Evolutionary conservation across 2,888 invertebrate genomes (phyloP).

Genomic region (Kryphioiulus occultus): DNA sequence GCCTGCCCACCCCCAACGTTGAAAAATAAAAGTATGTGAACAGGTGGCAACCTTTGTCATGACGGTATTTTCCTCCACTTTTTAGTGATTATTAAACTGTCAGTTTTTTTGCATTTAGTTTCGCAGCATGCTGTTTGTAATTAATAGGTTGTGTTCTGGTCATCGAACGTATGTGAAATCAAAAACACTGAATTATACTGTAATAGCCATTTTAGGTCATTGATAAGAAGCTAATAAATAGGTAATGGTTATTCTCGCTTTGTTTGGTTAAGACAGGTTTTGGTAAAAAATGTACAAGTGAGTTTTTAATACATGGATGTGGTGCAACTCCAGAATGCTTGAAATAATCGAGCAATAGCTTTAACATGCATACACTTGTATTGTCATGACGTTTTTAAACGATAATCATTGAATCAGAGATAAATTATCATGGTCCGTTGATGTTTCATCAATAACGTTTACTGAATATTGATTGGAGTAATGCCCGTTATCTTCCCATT

Average conservation of each 20-base stretch:
- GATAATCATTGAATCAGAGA: too few relatives aligned
- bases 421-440: too few relatives aligned
- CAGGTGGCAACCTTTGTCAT: neutral
- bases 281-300: too few relatives aligned
- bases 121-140: neutral
- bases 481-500: too few relatives aligned
- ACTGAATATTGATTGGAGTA: too few relatives aligned
- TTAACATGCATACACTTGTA: too few relatives aligned
- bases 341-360: too few relatives aligned
- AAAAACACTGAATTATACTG: neutral
- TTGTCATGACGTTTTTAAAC: too few relatives aligned
- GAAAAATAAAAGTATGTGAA: slow-evolving; percentile 8
- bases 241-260: neutral
- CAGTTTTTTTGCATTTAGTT: neutral
- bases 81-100: slow-evolving; percentile 16
- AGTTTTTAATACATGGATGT: too few relatives aligned
- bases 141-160: slow-evolving; percentile 6
- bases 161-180: slow-evolving; percentile 29
- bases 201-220: neutral
- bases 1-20: neutral
- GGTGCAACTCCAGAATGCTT: too few relatives aligned
- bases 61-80: neutral
- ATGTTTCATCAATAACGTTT: too few relatives aligned
- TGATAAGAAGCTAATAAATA: neutral
- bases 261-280: neutral